A percentile compares a stretch with the other conserved stretches of the same genome.
Evolutionary conservation across 2,888 invertebrate species (phyloP).

Genomic region (Mycalesis mineus): DNA sequence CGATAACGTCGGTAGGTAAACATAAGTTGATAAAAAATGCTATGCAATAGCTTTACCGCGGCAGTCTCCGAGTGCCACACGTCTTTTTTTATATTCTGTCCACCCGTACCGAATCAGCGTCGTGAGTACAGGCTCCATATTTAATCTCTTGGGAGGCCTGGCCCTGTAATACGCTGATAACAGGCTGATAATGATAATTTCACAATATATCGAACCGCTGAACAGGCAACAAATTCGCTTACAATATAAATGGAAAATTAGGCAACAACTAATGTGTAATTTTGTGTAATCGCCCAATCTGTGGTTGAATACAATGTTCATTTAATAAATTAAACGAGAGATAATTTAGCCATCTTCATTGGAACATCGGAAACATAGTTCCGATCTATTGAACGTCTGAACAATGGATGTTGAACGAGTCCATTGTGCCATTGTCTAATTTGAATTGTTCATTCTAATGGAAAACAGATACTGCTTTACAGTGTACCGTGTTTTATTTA

Average conservation of each 20-base stretch:
- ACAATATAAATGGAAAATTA: neutral
- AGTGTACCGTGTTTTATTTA: constrained; percentile 5
- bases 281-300: neutral
- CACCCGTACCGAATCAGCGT: no score
- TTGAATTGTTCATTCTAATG: constrained; percentile 25
- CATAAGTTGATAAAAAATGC: no score
- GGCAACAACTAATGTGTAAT: neutral
- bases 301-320: neutral
- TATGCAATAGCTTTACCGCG: no score
- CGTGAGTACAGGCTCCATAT: no score
- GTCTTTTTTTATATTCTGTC: no score
- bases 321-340: constrained; percentile 4
- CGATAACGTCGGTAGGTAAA: no score
- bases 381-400: constrained; percentile 13
- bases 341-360: constrained; percentile 19
- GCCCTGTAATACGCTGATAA: no score
- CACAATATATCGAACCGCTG: no score
- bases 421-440: constrained; percentile 23
- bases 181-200: no score
- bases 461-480: constrained; percentile 21
- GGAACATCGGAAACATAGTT: constrained; percentile 17
- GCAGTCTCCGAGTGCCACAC: no score
- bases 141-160: no score
- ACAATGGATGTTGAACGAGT: constrained; percentile 19
- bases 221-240: no score